Percentiles rank a stretch among this genome's conserved stretches.
Conservation (phyloP, 2,797 vertebrate species). For the Ibycter americanus region DNA sequence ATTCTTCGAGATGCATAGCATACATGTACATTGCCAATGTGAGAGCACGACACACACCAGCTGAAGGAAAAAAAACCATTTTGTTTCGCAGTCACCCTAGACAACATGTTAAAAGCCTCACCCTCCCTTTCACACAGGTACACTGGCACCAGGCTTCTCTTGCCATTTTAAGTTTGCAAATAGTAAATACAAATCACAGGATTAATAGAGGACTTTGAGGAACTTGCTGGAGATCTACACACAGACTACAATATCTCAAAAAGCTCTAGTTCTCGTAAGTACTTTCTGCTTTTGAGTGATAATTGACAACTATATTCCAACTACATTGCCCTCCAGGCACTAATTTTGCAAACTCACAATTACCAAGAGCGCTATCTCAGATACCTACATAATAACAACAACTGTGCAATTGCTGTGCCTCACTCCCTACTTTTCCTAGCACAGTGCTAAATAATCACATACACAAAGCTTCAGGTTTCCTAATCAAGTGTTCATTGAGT, state of each 20-base stretch:
- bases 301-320: not conserved
- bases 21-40: no score
- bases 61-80: not conserved
- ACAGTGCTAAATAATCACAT: not conserved
- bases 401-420: not conserved
- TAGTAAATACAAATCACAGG: not conserved
- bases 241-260: not conserved
- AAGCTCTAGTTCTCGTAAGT: not conserved
- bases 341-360: not conserved
- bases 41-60: not conserved
- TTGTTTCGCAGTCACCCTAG: not conserved
- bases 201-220: not conserved
- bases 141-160: not conserved
- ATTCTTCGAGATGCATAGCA: not conserved
- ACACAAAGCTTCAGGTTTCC: not conserved
- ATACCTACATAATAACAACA: not conserved
- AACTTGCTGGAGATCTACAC: not conserved
- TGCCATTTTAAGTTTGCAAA: not conserved
- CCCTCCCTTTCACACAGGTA: rapidly evolving
- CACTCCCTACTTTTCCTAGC: not conserved
- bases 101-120: not conserved
- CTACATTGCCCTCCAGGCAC: not conserved
- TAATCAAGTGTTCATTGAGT: not conserved
- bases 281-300: not conserved
- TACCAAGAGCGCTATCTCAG: not conserved